A percentile compares a stretch with the other conserved stretches of the same genome.
Evolutionary conservation across 1,140 invertebrate genomes (phyloP).

Genomic region (Thalassaphorura encarpata): DNA sequence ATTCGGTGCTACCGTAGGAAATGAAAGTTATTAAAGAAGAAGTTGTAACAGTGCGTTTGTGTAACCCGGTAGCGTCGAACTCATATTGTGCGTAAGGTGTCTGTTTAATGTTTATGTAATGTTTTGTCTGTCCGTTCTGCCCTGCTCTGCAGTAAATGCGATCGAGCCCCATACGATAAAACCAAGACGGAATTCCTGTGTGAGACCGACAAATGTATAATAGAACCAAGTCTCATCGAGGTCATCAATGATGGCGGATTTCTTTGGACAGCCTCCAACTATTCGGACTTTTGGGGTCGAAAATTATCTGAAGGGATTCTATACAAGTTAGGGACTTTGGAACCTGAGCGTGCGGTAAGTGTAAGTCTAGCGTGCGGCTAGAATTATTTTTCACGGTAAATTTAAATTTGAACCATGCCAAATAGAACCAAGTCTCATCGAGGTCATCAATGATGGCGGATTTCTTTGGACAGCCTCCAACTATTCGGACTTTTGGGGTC

Average conservation of each 20-base stretch:
- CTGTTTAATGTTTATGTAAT: constrained; percentile 9
- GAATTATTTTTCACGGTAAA: constrained; percentile 16
- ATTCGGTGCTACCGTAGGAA: not conserved
- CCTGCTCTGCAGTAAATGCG: constrained; percentile 49
- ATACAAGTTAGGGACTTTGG: constrained; percentile 57
- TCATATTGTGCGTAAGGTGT: not conserved
- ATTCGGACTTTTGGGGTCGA: constrained; percentile 70
- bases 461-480: constrained; percentile 65
- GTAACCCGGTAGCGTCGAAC: not conserved
- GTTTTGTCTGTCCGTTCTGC: constrained; percentile 22
- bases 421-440: constrained; percentile 54
- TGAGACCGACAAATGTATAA: constrained; percentile 59
- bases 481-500: constrained; percentile 72
- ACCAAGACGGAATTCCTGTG: constrained; percentile 50
- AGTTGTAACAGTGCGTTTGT: not conserved
- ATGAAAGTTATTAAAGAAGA: not conserved
- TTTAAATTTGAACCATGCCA: constrained; percentile 54
- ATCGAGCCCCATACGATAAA: constrained; percentile 34
- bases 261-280: constrained; percentile 69
- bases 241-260: constrained; percentile 49
- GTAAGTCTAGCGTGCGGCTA: no score
- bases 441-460: constrained; percentile 50
- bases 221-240: constrained; percentile 54
- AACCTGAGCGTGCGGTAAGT: constrained; percentile 45
- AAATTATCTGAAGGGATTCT: constrained; percentile 65